These are phyloP conservation scores for Ashinkailepas kermadecensis DNA, from an alignment of 2,888 invertebrate genomes.

Conservation along the genomic window DNA sequence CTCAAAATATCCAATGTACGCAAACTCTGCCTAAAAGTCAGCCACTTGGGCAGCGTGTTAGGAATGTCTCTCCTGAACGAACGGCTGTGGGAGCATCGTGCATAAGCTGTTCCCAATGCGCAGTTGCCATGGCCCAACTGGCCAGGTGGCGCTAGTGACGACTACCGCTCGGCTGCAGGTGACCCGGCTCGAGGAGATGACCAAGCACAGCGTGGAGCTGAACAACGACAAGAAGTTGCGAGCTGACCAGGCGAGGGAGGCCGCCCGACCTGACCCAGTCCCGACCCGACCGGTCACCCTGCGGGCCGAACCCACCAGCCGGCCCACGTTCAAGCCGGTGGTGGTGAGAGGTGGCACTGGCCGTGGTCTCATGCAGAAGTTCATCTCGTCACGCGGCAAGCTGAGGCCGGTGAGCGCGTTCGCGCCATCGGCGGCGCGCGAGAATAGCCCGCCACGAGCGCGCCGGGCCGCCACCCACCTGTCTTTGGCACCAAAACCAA, in stretches of 20 bases:
- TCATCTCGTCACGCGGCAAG: slow-evolving; percentile 70
- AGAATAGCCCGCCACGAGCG: slow-evolving; percentile 35
- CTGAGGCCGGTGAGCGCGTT: slow-evolving; percentile 41
- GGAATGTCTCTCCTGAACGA: no score
- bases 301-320: slow-evolving; percentile 28
- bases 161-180: not conserved
- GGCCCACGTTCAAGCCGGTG: slow-evolving; percentile 12
- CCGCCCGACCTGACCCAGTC: not conserved
- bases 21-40: no score
- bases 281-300: slow-evolving; percentile 25
- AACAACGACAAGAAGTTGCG: slow-evolving; percentile 6
- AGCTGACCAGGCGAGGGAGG: not conserved
- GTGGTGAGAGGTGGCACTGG: slow-evolving; percentile 20
- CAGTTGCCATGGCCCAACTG: not conserved
- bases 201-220: slow-evolving; percentile 12
- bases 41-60: no score
- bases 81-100: no score
- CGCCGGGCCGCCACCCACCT: not conserved
- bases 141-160: no score
- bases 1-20: no score
- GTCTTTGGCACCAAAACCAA: not conserved
- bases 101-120: not conserved
- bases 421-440: slow-evolving; percentile 27
- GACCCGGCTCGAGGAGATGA: not conserved
- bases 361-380: slow-evolving; percentile 71